phyloP scores from a whole-genome alignment of 2,888 invertebrate species.

The Cosmia trapezina region DNA sequence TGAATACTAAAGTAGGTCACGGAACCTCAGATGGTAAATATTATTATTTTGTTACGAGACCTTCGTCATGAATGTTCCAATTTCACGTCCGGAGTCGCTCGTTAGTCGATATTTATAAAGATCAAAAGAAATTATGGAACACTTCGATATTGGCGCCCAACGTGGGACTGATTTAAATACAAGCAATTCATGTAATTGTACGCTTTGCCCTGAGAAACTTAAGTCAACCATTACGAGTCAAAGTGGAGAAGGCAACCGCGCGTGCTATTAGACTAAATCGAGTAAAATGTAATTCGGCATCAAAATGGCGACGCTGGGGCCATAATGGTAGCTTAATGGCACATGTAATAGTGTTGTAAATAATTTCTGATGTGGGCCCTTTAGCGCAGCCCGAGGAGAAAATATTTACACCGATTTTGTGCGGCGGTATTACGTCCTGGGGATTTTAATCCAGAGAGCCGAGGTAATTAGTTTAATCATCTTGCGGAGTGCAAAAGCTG shows the following conservation, averaged over 20 bases:
- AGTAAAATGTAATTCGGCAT: constrained; percentile 77
- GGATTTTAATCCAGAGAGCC: constrained; percentile 46
- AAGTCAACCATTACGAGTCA: constrained; percentile 70
- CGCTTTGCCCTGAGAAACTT: constrained; percentile 65
- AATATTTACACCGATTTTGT: constrained; percentile 57
- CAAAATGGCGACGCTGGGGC: constrained; percentile 74
- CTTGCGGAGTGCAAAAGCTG: constrained; percentile 37
- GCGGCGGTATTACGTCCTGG: constrained; percentile 21
- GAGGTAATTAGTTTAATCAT: constrained; percentile 65
- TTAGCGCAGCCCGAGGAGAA: constrained; percentile 43
- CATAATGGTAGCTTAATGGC: constrained; percentile 78
- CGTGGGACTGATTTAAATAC: constrained; percentile 63
- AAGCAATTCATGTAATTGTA: constrained; percentile 55
- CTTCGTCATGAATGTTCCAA: constrained; percentile 37
- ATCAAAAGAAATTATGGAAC: constrained; percentile 17
- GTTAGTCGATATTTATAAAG: constrained; percentile 25
- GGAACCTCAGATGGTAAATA: constrained; percentile 24
- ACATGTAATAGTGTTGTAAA: constrained; percentile 80
- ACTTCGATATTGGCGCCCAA: constrained; percentile 68
- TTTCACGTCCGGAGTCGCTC: constrained; percentile 16
- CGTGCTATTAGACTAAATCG: constrained; percentile 79
- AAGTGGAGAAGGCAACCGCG: constrained; percentile 71
- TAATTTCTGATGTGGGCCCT: constrained; percentile 69
- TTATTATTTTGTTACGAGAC: constrained; percentile 35
- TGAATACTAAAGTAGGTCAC: constrained; percentile 42